A percentile compares a stretch with the other conserved stretches of the same genome.
Evolutionary conservation across 2,888 invertebrate genomes (phyloP).

Genomic region (Magallana nippona): DNA sequence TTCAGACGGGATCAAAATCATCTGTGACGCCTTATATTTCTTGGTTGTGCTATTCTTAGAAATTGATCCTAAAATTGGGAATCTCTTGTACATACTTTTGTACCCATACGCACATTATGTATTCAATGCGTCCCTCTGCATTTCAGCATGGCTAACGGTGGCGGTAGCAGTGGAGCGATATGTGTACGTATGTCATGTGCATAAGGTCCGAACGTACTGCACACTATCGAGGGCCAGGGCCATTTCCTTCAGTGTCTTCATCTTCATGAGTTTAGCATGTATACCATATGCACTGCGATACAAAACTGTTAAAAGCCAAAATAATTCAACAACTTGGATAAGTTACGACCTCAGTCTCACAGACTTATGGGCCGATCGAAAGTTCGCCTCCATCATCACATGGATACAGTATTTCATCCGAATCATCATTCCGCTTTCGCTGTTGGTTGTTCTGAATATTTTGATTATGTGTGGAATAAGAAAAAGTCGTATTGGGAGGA

Average conservation of each 20-base stretch:
- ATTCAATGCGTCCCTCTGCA: conserved; percentile 74
- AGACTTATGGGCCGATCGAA: conserved; percentile 71
- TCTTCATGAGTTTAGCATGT: conserved; percentile 73
- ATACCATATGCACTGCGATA: conserved; percentile 76
- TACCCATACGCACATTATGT: conserved; percentile 79
- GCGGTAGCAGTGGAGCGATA: conserved; percentile 78
- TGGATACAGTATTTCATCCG: conserved; percentile 77
- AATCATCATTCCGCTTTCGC: conserved; percentile 75
- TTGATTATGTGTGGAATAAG: conserved; percentile 75
- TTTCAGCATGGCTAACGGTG: conserved; percentile 77
- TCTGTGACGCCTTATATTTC: conserved; percentile 77
- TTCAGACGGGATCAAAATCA: conserved; percentile 76
- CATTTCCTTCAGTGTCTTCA: conserved; percentile 69
- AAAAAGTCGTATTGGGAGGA: conserved; percentile 66
- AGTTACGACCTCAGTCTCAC: conserved; percentile 67
- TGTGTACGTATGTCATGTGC: conserved; percentile 77
- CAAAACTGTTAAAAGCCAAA: conserved; percentile 60
- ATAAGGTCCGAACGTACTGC: conserved; percentile 68
- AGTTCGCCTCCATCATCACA: conserved; percentile 70
- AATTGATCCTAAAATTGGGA: conserved; percentile 66
- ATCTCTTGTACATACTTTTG: conserved; percentile 71
- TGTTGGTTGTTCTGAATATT: conserved; percentile 74
- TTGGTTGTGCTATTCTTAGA: conserved; percentile 71
- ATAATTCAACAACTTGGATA: conserved; percentile 57
- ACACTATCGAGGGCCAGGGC: conserved; percentile 71